Conservation (phyloP, 2,113 vertebrate genomes). For the Cricetomys ansorgei region DNA sequence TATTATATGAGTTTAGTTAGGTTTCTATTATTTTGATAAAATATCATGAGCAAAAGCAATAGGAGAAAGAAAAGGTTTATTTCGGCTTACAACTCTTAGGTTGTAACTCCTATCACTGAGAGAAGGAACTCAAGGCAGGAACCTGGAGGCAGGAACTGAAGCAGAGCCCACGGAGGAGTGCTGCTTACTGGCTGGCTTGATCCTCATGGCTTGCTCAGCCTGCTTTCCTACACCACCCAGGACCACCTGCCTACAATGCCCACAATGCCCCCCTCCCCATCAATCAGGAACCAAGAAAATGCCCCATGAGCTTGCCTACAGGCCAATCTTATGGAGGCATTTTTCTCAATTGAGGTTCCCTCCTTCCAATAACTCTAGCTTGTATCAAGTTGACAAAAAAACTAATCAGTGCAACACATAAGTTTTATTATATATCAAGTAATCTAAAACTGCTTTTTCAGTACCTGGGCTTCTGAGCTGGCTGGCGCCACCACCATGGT, state of each 20-base stretch:
- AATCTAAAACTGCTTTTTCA: not conserved
- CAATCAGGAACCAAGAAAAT: not conserved
- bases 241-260: not conserved
- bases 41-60: not conserved
- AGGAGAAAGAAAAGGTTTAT: not conserved
- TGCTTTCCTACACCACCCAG: not conserved
- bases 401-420: not conserved
- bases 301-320: not conserved
- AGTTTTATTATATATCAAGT: not conserved
- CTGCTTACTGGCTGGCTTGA: not conserved
- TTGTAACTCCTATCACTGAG: not conserved
- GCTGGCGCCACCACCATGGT: slow-evolving; percentile 38
- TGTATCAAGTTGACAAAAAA: not conserved
- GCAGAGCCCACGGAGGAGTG: not conserved
- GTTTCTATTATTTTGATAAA: not conserved
- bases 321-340: not conserved
- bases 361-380: not conserved
- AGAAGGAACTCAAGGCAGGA: not conserved
- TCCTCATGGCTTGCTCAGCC: not conserved
- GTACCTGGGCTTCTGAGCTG: slow-evolving; percentile 80
- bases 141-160: not conserved
- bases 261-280: not conserved
- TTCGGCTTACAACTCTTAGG: not conserved
- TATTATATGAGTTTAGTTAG: too few relatives aligned
- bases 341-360: not conserved